Evolutionary conservation across 2,113 vertebrate species (phyloP).

Genomic region (Periophthalmus modestus): DNA sequence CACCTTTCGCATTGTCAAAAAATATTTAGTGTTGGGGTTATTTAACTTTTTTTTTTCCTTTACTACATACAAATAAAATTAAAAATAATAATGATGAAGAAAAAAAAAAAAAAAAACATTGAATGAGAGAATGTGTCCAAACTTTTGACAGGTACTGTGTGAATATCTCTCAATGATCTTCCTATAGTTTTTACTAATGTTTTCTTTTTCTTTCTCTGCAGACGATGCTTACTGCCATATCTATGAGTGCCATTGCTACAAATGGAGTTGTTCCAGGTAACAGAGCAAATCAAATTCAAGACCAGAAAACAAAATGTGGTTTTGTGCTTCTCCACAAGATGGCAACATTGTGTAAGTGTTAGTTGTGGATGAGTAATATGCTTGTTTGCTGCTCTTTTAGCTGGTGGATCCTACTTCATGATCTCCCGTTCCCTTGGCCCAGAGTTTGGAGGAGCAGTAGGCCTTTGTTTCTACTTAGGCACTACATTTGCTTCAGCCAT

Average conservation of each 20-base stretch:
- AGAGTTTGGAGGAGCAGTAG: constrained; percentile 97
- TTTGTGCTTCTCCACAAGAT: constrained; percentile 6
- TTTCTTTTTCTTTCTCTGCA: constrained; percentile 53
- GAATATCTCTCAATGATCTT: neutral
- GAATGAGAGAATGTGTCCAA: too few species aligned
- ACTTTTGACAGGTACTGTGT: too few species aligned
- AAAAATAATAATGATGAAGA: too few species aligned
- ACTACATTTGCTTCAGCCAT: constrained; percentile 97
- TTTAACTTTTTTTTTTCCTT: too few species aligned
- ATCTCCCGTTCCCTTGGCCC: constrained; percentile 96
- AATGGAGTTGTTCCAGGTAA: constrained; percentile 94
- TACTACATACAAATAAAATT: too few species aligned
- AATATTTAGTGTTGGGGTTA: too few species aligned
- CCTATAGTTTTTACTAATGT: neutral
- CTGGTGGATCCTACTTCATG: constrained; percentile 98
- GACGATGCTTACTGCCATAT: constrained; percentile 96
- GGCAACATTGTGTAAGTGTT: constrained; percentile 20
- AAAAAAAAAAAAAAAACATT: neutral
- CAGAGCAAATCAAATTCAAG: neutral
- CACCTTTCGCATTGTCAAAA: too few species aligned
- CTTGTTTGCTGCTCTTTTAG: constrained; percentile 63
- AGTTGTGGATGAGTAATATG: neutral
- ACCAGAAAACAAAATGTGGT: neutral
- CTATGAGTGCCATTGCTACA: constrained; percentile 75
- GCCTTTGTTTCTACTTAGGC: constrained; percentile 95